phyloP scores from a whole-genome alignment of 2,888 invertebrate genomes.

The Scaptomyza reducta region DNA sequence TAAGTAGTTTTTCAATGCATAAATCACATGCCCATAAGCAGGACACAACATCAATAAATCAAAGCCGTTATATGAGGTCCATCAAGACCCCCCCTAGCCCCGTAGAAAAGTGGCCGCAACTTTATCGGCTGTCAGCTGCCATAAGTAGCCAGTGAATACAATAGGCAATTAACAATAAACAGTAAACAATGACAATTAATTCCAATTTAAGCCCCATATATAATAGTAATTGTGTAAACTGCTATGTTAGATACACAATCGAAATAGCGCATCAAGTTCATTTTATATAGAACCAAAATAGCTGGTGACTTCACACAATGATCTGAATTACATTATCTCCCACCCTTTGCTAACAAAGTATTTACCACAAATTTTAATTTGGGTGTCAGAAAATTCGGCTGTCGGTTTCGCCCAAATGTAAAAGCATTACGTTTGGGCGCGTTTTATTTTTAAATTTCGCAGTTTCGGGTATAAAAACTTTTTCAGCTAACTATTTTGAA shows the following conservation, averaged over 20 bases:
- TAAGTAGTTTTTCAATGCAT: slow-evolving; percentile 36
- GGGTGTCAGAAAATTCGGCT: no score
- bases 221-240: neutral
- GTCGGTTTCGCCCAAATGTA: no score
- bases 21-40: slow-evolving; percentile 51
- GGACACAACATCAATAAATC: slow-evolving; percentile 62
- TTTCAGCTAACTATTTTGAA: no score
- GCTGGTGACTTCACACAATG: no score
- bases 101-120: neutral
- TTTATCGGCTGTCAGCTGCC: slow-evolving; percentile 3
- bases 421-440: no score
- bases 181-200: slow-evolving; percentile 30
- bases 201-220: neutral
- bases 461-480: no score
- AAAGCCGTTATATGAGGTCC: slow-evolving; percentile 43
- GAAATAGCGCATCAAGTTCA: slow-evolving; percentile 22
- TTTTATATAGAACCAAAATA: no score
- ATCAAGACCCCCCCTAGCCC: slow-evolving; percentile 29
- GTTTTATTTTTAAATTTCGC: no score
- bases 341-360: no score
- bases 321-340: no score
- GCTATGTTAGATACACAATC: slow-evolving; percentile 8
- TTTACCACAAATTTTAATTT: no score
- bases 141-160: neutral
- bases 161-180: slow-evolving; percentile 17